phyloP scores from a whole-genome alignment of 2,797 vertebrate species.

The Scleropages formosus region DNA sequence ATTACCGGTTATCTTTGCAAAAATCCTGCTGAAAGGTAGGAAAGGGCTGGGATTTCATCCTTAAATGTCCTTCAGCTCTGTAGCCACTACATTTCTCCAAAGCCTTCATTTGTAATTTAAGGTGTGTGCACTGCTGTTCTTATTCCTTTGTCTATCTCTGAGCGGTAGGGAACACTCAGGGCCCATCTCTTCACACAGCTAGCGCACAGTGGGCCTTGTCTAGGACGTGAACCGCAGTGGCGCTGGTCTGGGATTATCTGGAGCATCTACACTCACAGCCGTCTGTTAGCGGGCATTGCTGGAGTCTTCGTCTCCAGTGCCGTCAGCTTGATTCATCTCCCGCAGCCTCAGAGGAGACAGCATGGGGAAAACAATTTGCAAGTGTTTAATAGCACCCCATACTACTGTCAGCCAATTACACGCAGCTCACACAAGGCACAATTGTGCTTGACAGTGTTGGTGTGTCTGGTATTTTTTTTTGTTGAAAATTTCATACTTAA shows the following conservation, averaged over 20 bases:
- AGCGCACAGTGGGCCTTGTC: conserved; percentile 14
- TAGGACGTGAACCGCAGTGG: background rate
- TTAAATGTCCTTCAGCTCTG: background rate
- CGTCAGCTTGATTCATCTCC: conserved; percentile 21
- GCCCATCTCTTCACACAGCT: background rate
- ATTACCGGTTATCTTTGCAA: background rate
- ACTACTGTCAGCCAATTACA: conserved; percentile 20
- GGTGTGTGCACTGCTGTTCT: background rate
- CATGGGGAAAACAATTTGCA: conserved; percentile 1
- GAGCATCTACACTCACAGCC: conserved; percentile 12
- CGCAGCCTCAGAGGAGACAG: background rate
- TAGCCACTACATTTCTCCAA: background rate
- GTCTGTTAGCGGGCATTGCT: background rate
- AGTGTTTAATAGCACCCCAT: conserved; percentile 16
- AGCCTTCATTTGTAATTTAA: background rate
- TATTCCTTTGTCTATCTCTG: background rate
- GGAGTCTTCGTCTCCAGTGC: background rate
- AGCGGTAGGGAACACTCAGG: background rate
- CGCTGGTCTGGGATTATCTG: no score
- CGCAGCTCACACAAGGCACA: background rate
- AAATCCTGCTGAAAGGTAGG: background rate
- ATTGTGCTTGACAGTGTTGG: background rate
- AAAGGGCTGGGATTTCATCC: background rate
- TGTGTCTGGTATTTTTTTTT: background rate
- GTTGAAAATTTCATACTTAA: no score